Conservation (phyloP, 2,797 vertebrate species). For the Betta splendens region DNA sequence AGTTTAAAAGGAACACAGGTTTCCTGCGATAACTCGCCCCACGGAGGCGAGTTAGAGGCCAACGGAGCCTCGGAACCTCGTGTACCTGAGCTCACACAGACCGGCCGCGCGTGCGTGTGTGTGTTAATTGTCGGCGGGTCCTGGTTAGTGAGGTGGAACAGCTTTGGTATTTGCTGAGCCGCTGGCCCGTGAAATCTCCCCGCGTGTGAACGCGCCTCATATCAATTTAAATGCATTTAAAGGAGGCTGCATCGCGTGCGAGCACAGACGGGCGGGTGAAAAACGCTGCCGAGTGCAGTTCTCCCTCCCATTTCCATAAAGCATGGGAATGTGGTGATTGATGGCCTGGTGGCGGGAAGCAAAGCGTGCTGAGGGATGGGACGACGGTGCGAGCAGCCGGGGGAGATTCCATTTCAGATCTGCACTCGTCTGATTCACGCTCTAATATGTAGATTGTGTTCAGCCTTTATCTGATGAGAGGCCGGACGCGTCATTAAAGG, state of each 20-base stretch:
- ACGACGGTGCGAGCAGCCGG: conserved; percentile 67
- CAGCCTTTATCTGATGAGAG: conserved; percentile 55
- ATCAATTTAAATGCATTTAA: conserved; percentile 74
- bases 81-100: too few relatives aligned
- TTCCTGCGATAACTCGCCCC: too few relatives aligned
- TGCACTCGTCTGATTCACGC: conserved; percentile 54
- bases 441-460: conserved; percentile 72
- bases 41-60: too few relatives aligned
- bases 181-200: conserved; percentile 59
- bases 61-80: too few relatives aligned
- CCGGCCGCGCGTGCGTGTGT: conserved; percentile 61
- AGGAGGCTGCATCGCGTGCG: conserved; percentile 47
- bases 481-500: neutral
- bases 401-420: conserved; percentile 73
- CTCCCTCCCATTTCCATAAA: conserved; percentile 64
- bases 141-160: conserved; percentile 59
- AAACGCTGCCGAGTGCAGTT: conserved; percentile 60
- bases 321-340: conserved; percentile 65
- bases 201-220: conserved; percentile 57
- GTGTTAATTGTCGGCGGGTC: conserved; percentile 53
- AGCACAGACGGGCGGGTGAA: conserved; percentile 34
- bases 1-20: too few relatives aligned
- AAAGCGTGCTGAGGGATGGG: conserved; percentile 58
- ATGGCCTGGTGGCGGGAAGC: conserved; percentile 51
- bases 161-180: conserved; percentile 67